Evolutionary conservation across 2,797 vertebrate species (phyloP).

Genomic region (Acanthurus tractus): DNA sequence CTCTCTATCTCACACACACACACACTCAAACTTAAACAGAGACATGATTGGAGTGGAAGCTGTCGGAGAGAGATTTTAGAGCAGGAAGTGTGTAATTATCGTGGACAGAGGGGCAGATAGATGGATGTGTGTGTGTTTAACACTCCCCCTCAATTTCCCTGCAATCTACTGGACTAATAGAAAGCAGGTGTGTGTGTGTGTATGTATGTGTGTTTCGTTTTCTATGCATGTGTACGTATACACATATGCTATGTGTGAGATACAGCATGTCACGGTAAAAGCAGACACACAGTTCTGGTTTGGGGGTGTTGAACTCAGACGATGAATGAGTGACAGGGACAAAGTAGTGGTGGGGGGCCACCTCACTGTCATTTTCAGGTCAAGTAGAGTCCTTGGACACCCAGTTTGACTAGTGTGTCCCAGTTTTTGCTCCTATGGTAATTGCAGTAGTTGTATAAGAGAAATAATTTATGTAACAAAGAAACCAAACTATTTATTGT

Average conservation of each 20-base stretch:
- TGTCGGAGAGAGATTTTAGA: slow-evolving; percentile 68
- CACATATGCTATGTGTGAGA: slow-evolving; percentile 9
- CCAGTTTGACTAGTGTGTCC: not conserved
- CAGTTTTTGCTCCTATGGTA: not conserved
- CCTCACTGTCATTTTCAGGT: slow-evolving; percentile 32
- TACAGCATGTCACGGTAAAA: slow-evolving; percentile 39
- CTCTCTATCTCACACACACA: not conserved
- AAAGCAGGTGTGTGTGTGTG: slow-evolving; percentile 76
- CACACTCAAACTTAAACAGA: slow-evolving; percentile 57
- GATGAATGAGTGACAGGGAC: slow-evolving; percentile 43
- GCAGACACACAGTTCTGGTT: slow-evolving; percentile 19
- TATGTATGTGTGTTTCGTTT: slow-evolving; percentile 30
- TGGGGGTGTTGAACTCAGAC: slow-evolving; percentile 29
- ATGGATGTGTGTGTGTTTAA: slow-evolving; percentile 82
- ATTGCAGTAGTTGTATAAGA: not conserved
- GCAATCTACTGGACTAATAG: slow-evolving; percentile 80
- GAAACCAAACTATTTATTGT: not conserved
- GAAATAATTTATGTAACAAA: not conserved
- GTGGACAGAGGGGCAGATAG: slow-evolving; percentile 74
- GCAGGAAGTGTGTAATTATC: slow-evolving; percentile 82
- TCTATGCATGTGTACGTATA: slow-evolving; percentile 14
- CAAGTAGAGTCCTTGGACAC: slow-evolving; percentile 23
- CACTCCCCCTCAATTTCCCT: slow-evolving; percentile 80
- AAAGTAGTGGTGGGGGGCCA: slow-evolving; percentile 22
- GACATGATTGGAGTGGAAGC: slow-evolving; percentile 65